Base-by-base conservation (phyloP, 2,888 invertebrate species). In the Hypolimnas misippus region DNA sequence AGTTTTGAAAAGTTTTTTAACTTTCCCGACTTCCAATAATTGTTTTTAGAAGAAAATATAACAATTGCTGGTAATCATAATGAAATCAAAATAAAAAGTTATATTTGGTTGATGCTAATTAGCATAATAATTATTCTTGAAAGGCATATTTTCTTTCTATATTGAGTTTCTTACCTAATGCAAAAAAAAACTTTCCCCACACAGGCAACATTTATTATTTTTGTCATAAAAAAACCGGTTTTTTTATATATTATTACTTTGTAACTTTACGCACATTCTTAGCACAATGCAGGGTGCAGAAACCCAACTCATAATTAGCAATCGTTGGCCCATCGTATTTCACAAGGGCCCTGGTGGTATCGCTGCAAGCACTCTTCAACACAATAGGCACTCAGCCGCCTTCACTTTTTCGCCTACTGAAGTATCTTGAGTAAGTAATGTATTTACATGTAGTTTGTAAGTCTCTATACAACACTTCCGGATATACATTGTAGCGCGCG, bases 361-460 rank as follows among this genome's bases (percentile, higher is more conserved):
- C 77, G 71, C 78, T 76, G 75, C 79, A 81, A 81, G 82, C 82
- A 76, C 76, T 78, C 75, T 69, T 68, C 62, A 69, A 76, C 77
- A 81, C 81, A 83, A 84, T 79, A 76, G 77, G 73, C 77, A 73
- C 83, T 82, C 60, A 76, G 72, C 76, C 74, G 76, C 72, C 72
- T 82, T 82, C 79, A 77, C 81, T 83, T 83, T 82, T 79, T 75
- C 72, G 77, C 77, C 73, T 71, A 73, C 71, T 80, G 75, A 77
- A 82, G 83, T 79, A 75, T 68, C 72, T 71, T 73, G 78, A 79
- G 85, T 81, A 83, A 84, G 81, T 84, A 79, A 82, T 81, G 76
- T 77, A 78, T 79, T 76, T 79, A 59, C 54, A 57, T 54, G 63
- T 54, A 62, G 49, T 62, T 57, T 56, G 61, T 62, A 59, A 67